Conservation (phyloP, 2,888 invertebrate species). For the Drosophila neotestacea region DNA sequence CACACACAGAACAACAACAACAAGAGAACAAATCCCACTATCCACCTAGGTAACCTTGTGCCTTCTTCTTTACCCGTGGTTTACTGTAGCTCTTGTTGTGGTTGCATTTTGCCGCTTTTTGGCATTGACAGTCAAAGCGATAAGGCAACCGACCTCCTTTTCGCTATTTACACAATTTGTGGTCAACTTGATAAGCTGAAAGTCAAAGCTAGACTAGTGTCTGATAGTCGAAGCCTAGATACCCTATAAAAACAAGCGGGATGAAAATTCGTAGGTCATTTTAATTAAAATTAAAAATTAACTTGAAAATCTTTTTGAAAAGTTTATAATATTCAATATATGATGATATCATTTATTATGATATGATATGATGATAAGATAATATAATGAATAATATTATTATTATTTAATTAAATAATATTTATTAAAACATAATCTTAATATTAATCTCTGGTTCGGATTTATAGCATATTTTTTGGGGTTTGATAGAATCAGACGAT, state of each 20-base stretch:
- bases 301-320: background rate
- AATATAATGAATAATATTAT: no score
- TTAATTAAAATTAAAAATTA: no score
- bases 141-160: constrained; percentile 47
- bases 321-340: no score
- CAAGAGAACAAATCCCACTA: background rate
- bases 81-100: constrained; percentile 1
- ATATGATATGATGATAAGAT: no score
- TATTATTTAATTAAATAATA: no score
- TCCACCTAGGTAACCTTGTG: background rate
- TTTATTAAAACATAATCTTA: no score
- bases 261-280: no score
- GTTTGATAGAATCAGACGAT: background rate
- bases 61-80: constrained; percentile 1
- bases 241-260: background rate
- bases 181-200: constrained; percentile 28
- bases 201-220: background rate
- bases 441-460: no score
- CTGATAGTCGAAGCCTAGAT: background rate
- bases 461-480: background rate
- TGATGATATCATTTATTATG: no score
- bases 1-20: background rate
- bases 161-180: constrained; percentile 45
- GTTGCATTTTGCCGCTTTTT: constrained; percentile 33
- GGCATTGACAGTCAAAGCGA: constrained; percentile 54